phyloP scores from a whole-genome alignment of 2,888 invertebrate genomes.

The Scotopteryx bipunctaria region DNA sequence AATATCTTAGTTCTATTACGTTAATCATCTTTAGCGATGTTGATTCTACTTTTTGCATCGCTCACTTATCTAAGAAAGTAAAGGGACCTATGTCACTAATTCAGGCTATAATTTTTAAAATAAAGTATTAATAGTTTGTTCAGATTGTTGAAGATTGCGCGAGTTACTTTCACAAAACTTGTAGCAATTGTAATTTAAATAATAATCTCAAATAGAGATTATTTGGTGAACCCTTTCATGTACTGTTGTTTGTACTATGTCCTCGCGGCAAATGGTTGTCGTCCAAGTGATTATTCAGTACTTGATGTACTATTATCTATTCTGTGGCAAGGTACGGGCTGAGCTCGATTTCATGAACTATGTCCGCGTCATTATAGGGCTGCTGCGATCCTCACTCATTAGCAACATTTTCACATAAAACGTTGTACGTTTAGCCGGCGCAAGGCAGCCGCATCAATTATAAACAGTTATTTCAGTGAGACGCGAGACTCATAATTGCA shows the following conservation, averaged over 20 bases:
- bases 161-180: too few species aligned
- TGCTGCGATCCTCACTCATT: slow-evolving; percentile 68
- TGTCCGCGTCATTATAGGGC: slow-evolving; percentile 68
- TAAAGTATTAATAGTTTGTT: too few species aligned
- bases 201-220: too few species aligned
- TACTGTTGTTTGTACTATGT: too few species aligned
- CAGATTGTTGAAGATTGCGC: too few species aligned
- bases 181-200: too few species aligned
- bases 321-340: slow-evolving; percentile 22
- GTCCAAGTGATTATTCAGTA: slow-evolving; percentile 13
- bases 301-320: not conserved
- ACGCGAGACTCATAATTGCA: slow-evolving; percentile 67
- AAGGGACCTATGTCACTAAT: slow-evolving; percentile 29
- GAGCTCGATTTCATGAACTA: slow-evolving; percentile 64
- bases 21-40: slow-evolving; percentile 33
- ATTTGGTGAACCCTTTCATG: too few species aligned
- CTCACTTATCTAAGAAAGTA: slow-evolving; percentile 41
- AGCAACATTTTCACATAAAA: slow-evolving; percentile 77
- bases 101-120: too few species aligned
- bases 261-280: not conserved
- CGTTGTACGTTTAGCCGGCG: slow-evolving; percentile 66
- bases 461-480: slow-evolving; percentile 76
- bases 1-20: slow-evolving; percentile 30
- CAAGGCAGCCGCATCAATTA: slow-evolving; percentile 70
- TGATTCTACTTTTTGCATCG: slow-evolving; percentile 34